Base-by-base conservation (phyloP, 2,113 vertebrate genomes). In the Gopherus flavomarginatus region DNA sequence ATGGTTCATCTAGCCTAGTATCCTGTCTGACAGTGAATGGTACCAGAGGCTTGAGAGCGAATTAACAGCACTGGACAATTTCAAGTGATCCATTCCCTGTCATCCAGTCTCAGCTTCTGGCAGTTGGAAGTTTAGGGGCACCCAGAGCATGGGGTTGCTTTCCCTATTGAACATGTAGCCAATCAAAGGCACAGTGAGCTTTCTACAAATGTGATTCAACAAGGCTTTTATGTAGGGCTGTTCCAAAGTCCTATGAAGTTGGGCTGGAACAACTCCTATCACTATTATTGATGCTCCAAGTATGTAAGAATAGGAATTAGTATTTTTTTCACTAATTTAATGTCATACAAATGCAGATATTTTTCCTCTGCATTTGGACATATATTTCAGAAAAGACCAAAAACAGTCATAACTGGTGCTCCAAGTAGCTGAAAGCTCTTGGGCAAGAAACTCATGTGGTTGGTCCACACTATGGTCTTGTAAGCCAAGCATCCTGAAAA, bases 391-490 rank as follows among this genome's bases (percentile, higher is more conserved):
- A 65, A n/a, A 81, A 79, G 92, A 83, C 90, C 47, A 65, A 54
- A 90, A 94, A 91, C 38, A 47, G 50, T n/a, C 6, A 2, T 77
- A 91, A 96, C 91, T 35, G 59, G 59, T 95, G 11, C 96, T 97
- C 80, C 75, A 96, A 95, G 75, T 94, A 97, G 95, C 95, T 97
- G 97, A 81, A 95, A 95, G 89, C 92, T 93, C 95, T 96, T 94
- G 90, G 93, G 50, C 92, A 88, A 97, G 96, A 92, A 95, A 88
- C 87, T 93, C 26, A 57, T 88, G 78, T 75, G 92, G 92, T 87
- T 90, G 79, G 90, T 75, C 96, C 88, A n/a, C 83, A 72, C 44
- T 92, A 22, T 81, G 65, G 79, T 75, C 54, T 95, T 97, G 96
- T 75, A 90, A 97, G 94, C 44, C 79, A 87, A 94, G 75, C 54